phyloP scores from a whole-genome alignment of 1,140 invertebrate species.

The Diorhabda sublineata region DNA sequence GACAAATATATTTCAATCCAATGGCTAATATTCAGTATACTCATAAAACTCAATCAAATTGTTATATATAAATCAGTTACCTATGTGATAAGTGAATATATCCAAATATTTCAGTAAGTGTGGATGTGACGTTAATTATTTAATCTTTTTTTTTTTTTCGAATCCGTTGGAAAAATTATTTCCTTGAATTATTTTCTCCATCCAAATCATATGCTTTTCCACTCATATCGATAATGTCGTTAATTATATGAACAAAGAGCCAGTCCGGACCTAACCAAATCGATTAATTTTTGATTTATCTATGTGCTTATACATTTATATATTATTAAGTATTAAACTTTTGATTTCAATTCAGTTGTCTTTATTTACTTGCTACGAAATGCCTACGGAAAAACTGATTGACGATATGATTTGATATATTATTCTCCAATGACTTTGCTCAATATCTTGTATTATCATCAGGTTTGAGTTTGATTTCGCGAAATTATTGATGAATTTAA shows the following conservation, averaged over 20 bases:
- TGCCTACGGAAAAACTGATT: slow-evolving; percentile 4
- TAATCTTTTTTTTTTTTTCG: too few relatives aligned
- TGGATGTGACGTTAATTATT: too few relatives aligned
- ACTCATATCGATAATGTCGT: neutral
- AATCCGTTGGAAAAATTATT: too few relatives aligned
- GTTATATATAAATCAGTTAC: too few relatives aligned
- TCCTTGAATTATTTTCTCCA: too few relatives aligned
- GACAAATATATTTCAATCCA: too few relatives aligned
- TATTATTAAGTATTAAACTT: slow-evolving; percentile 41
- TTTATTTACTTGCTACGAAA: slow-evolving; percentile 16
- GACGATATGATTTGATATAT: slow-evolving; percentile 5
- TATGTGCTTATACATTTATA: slow-evolving; percentile 39
- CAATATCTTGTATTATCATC: neutral
- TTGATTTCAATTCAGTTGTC: slow-evolving; percentile 36
- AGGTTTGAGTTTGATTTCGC: too few relatives aligned
- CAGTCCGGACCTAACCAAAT: slow-evolving; percentile 12
- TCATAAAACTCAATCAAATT: too few relatives aligned
- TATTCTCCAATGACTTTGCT: neutral
- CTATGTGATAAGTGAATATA: too few relatives aligned
- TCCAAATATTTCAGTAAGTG: too few relatives aligned
- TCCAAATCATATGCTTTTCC: neutral
- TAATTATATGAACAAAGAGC: neutral
- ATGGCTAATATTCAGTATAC: too few relatives aligned
- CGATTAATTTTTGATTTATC: slow-evolving; percentile 43
- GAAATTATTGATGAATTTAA: too few relatives aligned